Evolutionary conservation across 2,888 invertebrate genomes (phyloP).

Genomic region (Mythimna loreyi): DNA sequence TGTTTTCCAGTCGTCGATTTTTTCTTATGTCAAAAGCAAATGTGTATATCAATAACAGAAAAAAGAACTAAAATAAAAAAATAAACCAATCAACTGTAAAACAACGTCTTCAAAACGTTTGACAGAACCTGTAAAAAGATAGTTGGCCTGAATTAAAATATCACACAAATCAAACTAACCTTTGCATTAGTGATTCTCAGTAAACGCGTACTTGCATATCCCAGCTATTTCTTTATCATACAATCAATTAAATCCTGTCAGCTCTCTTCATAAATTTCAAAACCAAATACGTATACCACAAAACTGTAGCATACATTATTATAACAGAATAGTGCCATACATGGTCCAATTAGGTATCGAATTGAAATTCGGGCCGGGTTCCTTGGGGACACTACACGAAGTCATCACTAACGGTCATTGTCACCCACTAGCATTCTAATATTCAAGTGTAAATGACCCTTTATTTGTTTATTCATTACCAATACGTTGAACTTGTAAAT

Average conservation of each 20-base stretch:
- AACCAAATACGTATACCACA: slow-evolving; percentile 21
- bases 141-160: no score
- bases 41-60: no score
- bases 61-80: no score
- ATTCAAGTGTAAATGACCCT: slow-evolving; percentile 74
- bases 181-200: slow-evolving; percentile 9
- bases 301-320: slow-evolving; percentile 67
- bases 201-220: background rate
- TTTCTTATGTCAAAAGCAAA: no score
- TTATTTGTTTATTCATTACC: slow-evolving; percentile 48
- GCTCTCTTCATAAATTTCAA: slow-evolving; percentile 31
- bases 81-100: no score
- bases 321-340: slow-evolving; percentile 62
- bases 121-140: no score
- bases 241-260: slow-evolving; percentile 3
- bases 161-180: background rate
- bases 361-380: slow-evolving; percentile 85
- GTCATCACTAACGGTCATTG: slow-evolving; percentile 75
- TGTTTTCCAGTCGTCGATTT: no score
- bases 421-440: slow-evolving; percentile 80
- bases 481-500: slow-evolving; percentile 63
- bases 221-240: background rate
- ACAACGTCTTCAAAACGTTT: no score
- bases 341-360: slow-evolving; percentile 78
- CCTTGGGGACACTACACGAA: slow-evolving; percentile 78